Conservation (phyloP, 1,140 invertebrate species). For the Globodera ellingtonae region DNA sequence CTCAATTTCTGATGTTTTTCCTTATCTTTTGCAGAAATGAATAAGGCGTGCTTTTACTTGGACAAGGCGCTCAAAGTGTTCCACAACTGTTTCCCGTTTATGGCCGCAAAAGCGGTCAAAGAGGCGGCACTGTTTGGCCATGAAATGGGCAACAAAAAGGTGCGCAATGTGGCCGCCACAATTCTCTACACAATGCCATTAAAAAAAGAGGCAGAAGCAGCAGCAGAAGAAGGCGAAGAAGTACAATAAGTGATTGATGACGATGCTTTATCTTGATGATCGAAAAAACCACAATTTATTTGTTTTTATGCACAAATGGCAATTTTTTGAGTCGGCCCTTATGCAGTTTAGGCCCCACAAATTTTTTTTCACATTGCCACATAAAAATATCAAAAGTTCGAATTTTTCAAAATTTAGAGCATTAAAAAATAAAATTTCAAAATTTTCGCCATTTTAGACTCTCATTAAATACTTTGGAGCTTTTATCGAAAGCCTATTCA, state of each 20-base stretch:
- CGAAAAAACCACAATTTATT: too few species aligned
- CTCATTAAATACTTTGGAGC: too few species aligned
- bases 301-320: too few species aligned
- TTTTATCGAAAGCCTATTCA: too few species aligned
- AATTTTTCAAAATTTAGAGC: too few species aligned
- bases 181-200: slow-evolving; percentile 5
- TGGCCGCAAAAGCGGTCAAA: background rate
- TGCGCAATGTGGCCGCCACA: background rate
- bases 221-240: background rate
- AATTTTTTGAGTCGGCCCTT: too few species aligned
- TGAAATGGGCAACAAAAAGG: background rate
- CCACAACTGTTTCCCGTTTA: background rate
- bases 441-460: too few species aligned
- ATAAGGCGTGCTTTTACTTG: background rate
- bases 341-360: too few species aligned
- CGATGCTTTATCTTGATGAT: too few species aligned
- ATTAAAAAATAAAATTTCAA: too few species aligned
- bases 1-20: background rate
- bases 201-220: background rate
- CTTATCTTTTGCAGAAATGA: background rate
- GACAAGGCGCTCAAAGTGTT: slow-evolving; percentile 1
- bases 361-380: too few species aligned
- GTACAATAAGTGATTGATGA: background rate
- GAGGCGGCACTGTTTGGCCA: background rate
- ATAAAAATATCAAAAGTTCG: too few species aligned